phyloP scores from a whole-genome alignment of 2,113 vertebrate species.

The Clinocottus analis region DNA sequence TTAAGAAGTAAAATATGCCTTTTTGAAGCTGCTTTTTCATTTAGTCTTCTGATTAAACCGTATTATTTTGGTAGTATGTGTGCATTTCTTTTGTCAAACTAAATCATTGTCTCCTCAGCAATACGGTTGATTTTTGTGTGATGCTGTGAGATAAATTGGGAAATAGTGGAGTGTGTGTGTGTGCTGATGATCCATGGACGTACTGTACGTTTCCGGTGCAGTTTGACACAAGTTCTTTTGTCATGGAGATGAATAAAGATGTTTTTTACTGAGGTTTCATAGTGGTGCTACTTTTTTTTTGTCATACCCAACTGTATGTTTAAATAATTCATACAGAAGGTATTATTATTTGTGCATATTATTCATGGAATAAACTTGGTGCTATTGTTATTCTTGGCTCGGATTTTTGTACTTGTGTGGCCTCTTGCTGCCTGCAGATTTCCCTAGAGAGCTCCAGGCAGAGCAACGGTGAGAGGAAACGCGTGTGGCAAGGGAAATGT shows the following conservation, averaged over 20 bases:
- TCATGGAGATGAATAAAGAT: constrained; percentile 60
- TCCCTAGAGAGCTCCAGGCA: constrained; percentile 43
- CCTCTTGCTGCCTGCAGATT: constrained; percentile 36
- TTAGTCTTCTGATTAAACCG: constrained; percentile 1
- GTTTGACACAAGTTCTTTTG: constrained; percentile 38
- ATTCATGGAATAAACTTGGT: constrained; percentile 23
- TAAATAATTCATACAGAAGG: constrained; percentile 16
- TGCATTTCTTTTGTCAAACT: background rate
- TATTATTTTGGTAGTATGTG: background rate
- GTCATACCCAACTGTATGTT: background rate
- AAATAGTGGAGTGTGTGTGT: background rate
- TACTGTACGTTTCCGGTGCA: background rate
- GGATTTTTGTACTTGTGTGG: background rate
- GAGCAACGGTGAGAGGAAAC: constrained; percentile 20
- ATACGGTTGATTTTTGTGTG: background rate
- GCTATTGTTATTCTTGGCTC: constrained; percentile 23
- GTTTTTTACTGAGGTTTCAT: constrained; percentile 20
- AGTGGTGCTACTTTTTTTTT: background rate
- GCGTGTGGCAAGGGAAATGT: constrained; percentile 36
- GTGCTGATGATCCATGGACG: background rate
- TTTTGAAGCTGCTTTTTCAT: background rate
- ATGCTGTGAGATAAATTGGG: background rate
- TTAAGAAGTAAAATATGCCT: background rate
- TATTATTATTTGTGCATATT: constrained; percentile 20
- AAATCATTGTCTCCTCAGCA: background rate